These are phyloP conservation scores for Zygogramma bicolorata DNA, from an alignment of 2,888 invertebrate genomes.

Conservation along the genomic window DNA sequence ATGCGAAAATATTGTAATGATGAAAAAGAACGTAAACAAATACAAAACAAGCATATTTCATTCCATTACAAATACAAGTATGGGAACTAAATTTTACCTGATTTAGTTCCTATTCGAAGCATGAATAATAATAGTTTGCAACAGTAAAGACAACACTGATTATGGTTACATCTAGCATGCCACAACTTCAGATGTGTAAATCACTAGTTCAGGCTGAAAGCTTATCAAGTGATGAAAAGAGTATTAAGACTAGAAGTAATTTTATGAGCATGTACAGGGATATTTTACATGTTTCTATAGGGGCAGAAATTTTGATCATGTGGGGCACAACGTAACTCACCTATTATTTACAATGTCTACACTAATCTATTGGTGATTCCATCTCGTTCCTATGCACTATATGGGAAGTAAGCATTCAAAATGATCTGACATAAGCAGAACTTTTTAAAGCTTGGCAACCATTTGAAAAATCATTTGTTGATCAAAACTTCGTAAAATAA, in stretches of 20 bases:
- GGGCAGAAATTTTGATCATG: background rate
- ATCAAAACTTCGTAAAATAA: too few species aligned
- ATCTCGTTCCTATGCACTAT: slow-evolving; percentile 8
- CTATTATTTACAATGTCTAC: slow-evolving; percentile 9
- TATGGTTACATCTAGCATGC: slow-evolving; percentile 43
- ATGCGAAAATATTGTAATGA: background rate
- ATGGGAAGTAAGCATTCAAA: slow-evolving; percentile 12
- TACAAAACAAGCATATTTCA: slow-evolving; percentile 39
- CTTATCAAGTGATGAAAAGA: background rate
- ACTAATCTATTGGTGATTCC: slow-evolving; percentile 15
- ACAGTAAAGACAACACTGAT: slow-evolving; percentile 64
- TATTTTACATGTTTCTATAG: background rate
- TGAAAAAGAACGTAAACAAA: slow-evolving; percentile 19
- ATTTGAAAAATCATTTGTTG: background rate
- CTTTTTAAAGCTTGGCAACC: slow-evolving; percentile 14
- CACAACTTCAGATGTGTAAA: slow-evolving; percentile 10
- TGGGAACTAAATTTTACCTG: slow-evolving; percentile 67
- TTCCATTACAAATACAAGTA: slow-evolving; percentile 34
- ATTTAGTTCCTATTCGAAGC: slow-evolving; percentile 68
- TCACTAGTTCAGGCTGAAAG: background rate
- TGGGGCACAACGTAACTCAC: background rate
- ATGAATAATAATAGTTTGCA: slow-evolving; percentile 67
- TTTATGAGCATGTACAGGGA: background rate
- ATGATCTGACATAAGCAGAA: background rate
- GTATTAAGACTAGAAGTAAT: background rate